Percentiles rank a stretch among this genome's conserved stretches.
phyloP scores from a whole-genome alignment of 2,888 invertebrate species.

The Dilophus febrilis region DNA sequence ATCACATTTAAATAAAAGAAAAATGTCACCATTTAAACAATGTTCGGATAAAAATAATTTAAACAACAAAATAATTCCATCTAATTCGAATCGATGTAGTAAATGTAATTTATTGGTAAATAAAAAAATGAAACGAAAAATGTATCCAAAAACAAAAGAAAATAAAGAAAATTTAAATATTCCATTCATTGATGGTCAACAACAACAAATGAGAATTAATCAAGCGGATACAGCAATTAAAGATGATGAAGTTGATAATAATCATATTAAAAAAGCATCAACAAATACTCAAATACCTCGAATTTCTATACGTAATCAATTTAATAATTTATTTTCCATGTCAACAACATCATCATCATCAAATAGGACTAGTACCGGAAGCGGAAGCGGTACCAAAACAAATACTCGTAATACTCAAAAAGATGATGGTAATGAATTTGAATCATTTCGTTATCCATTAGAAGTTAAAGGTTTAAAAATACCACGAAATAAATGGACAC shows the following conservation, averaged over 20 bases:
- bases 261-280: too few species aligned
- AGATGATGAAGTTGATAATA: too few species aligned
- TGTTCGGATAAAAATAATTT: background rate
- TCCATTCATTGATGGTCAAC: too few species aligned
- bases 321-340: too few species aligned
- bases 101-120: too few species aligned
- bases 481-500: conserved; percentile 24
- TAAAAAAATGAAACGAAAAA: background rate
- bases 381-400: conserved; percentile 1
- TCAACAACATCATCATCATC: too few species aligned
- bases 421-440: conserved; percentile 15
- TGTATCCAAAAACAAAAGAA: background rate
- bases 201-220: too few species aligned
- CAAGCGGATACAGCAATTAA: too few species aligned
- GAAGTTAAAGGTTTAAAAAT: conserved; percentile 22
- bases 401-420: conserved; percentile 4
- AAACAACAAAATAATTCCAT: background rate
- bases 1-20: background rate
- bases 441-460: conserved; percentile 15
- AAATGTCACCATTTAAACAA: background rate
- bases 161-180: too few species aligned
- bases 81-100: background rate
- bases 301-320: too few species aligned
- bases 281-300: too few species aligned
- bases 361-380: too few species aligned